Base-by-base conservation (phyloP, 2,797 vertebrate genomes). In the Cossypha polioptera region DNA sequence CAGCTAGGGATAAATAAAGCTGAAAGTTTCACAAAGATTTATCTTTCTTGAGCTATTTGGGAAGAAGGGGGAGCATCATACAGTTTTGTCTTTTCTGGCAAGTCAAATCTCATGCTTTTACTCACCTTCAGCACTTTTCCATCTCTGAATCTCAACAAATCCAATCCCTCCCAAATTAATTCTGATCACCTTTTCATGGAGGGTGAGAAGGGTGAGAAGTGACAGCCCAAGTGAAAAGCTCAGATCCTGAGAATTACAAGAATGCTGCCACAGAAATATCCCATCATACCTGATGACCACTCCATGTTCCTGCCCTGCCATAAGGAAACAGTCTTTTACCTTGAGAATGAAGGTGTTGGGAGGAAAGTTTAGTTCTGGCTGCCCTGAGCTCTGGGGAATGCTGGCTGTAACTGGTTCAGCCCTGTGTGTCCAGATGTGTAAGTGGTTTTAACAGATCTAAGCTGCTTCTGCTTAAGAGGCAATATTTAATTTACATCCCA, bases 401-500 rank as follows among this genome's bases (percentile, higher is more conserved):
- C 50, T 79, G 57, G 50, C 62, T 80, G 42, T 20, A 16, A 53
- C 33, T 35, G 24, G 22, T 48, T 86, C 67, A 65, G 55, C 13
- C 42, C 31, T 61, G 62, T 35, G 59, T 43, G 55, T 79, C 43
- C 55, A 63, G 63, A 28, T 12, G 45, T 76, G 58, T 79, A 53
- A 69, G 84, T 91, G 85, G 78, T 50, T 96, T 90, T 69, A 80
- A 83, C 61, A 87, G 58, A 59, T 84, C 76, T 71, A 38, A 86
- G 69, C 62, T 69, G 61, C 81, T 86, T 45, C 62, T 86, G 85
- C 87, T 79, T 0, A 0, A 86, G 58, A 82, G 33, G 77, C n/a
- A 93, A 82, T 72, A 92, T n/a, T 81, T 62, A 79, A 85, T 83
- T 93, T 94, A 80, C 14, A 57, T 40, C 29, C 29, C 61, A 78